Percentiles rank a stretch among this genome's conserved stretches.
Conservation (phyloP, 2,797 vertebrate species). For the Agapornis canus region DNA sequence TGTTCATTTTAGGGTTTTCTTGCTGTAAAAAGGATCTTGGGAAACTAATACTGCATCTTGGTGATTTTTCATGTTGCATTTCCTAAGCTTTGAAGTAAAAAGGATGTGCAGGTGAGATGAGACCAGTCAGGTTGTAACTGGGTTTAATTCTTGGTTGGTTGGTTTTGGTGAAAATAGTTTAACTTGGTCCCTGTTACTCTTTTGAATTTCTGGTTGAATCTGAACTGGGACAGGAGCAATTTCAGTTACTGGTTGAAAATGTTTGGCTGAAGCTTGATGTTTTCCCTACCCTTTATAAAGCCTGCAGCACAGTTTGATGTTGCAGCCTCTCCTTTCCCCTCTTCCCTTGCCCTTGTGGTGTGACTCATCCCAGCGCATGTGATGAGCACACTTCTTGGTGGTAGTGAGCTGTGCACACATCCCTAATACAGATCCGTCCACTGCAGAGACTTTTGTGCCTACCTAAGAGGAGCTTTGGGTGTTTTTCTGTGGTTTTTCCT, state of each 20-base stretch:
- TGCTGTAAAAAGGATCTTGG: neutral
- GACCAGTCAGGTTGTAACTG: neutral
- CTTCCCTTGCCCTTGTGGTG: accelerated
- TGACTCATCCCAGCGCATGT: accelerated
- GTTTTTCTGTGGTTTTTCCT: neutral
- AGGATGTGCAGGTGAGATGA: neutral
- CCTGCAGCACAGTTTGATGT: neutral
- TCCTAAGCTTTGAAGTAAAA: neutral
- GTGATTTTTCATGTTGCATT: accelerated
- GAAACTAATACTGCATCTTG: neutral
- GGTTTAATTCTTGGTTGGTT: neutral
- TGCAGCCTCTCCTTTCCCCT: neutral
- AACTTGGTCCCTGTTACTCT: neutral
- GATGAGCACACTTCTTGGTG: accelerated
- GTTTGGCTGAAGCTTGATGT: neutral
- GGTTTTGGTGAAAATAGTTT: neutral
- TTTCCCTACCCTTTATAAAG: neutral
- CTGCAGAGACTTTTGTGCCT: neutral
- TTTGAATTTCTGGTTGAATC: neutral
- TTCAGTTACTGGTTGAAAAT: neutral
- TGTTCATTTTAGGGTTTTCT: neutral
- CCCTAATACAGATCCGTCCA: neutral
- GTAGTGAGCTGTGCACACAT: neutral
- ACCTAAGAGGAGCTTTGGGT: neutral
- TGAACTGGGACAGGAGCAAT: neutral